A percentile compares a stretch with the other conserved stretches of the same genome.
phyloP scores from a whole-genome alignment of 2,888 invertebrate genomes.

The Eubasilissa splendida region DNA sequence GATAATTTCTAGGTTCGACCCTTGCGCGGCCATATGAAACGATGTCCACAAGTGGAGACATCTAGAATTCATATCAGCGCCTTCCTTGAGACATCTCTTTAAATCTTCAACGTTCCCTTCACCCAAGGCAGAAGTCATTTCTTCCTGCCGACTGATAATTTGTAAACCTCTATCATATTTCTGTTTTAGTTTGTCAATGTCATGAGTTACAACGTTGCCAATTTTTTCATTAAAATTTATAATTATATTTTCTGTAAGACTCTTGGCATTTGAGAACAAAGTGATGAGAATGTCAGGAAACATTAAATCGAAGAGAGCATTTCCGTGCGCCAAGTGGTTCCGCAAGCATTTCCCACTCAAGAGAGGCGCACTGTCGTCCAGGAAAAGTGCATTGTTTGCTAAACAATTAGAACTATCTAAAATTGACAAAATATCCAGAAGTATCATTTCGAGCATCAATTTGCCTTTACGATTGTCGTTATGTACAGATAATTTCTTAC shows the following conservation, averaged over 20 bases:
- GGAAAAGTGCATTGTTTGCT: constrained; percentile 7
- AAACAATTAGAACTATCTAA: constrained; percentile 13
- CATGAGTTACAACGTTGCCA: neutral
- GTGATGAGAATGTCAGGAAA: neutral
- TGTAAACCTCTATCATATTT: constrained; percentile 14
- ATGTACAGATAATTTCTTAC: neutral
- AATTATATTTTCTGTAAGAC: neutral
- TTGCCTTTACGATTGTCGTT: neutral
- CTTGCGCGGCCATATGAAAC: constrained; percentile 3
- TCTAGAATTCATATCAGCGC: constrained; percentile 5
- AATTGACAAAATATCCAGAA: constrained; percentile 24
- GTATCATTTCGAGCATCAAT: constrained; percentile 3
- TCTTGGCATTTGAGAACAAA: neutral
- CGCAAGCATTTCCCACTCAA: constrained; percentile 9
- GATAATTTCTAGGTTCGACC: neutral
- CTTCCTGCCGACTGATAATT: neutral
- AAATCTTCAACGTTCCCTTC: neutral
- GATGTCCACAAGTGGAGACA: constrained; percentile 7
- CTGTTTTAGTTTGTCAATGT: neutral
- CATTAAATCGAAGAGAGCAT: neutral
- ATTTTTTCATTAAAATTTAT: neutral
- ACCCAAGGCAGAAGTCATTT: neutral
- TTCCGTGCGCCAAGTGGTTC: constrained; percentile 14
- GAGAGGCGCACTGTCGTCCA: constrained; percentile 3
- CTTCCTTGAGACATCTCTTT: neutral